phyloP scores from a whole-genome alignment of 2,888 invertebrate genomes.

The Hedya salicella region DNA sequence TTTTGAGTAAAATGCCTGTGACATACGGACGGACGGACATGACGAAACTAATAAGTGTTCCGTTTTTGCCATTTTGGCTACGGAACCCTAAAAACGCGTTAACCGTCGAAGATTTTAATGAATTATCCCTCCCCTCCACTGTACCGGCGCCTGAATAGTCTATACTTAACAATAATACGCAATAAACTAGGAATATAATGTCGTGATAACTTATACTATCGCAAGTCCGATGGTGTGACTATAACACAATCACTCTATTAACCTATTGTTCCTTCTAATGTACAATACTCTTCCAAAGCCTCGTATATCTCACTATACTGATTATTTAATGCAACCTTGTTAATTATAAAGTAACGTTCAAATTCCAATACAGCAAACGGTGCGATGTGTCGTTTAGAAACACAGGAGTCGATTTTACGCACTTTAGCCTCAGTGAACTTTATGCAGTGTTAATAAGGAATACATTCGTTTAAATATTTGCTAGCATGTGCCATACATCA shows the following conservation, averaged over 20 bases:
- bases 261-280: conserved; percentile 39
- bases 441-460: conserved; percentile 15
- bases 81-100: too few relatives aligned
- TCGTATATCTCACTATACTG: background rate
- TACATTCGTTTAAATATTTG: background rate
- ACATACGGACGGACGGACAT: too few relatives aligned
- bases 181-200: too few relatives aligned
- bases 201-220: conserved; percentile 4
- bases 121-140: too few relatives aligned
- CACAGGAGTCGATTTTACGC: conserved; percentile 9
- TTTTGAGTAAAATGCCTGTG: too few relatives aligned
- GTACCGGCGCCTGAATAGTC: too few relatives aligned
- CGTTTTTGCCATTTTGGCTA: too few relatives aligned
- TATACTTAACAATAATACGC: too few relatives aligned
- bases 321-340: background rate
- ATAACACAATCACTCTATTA: conserved; percentile 36
- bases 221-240: conserved; percentile 21
- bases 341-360: background rate
- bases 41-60: too few relatives aligned
- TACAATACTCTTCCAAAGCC: background rate
- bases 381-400: background rate
- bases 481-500: conserved; percentile 30
- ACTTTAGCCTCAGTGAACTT: conserved; percentile 15
- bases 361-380: background rate
- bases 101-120: too few relatives aligned